Conservation (phyloP, 2,888 invertebrate genomes). For the Suillia variegata region DNA sequence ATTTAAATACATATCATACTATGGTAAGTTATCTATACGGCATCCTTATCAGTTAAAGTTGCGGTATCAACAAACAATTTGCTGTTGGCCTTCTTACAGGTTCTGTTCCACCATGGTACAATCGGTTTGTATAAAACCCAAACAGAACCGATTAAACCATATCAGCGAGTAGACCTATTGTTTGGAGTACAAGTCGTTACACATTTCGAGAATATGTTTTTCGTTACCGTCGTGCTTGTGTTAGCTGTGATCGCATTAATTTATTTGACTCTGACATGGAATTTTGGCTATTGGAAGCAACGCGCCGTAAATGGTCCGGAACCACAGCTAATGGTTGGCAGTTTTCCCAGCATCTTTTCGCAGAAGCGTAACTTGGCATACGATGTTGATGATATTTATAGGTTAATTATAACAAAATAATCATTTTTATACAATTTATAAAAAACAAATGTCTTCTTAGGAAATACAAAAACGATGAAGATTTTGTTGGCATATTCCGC, state of each 20-base stretch:
- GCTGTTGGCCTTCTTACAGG: no score
- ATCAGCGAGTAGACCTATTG: no score
- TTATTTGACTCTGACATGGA: slow-evolving; percentile 48
- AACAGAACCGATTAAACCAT: no score
- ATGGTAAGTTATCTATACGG: no score
- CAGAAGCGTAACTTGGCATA: slow-evolving; percentile 47
- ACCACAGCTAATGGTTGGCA: slow-evolving; percentile 55
- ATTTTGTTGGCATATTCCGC: slow-evolving; percentile 59
- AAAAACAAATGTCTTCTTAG: slow-evolving; percentile 26
- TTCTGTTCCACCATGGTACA: no score
- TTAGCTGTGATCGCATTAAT: slow-evolving; percentile 19
- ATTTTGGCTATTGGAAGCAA: slow-evolving; percentile 58
- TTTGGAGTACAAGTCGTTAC: no score
- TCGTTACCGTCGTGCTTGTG: neutral
- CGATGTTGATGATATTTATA: slow-evolving; percentile 57
- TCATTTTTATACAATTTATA: neutral
- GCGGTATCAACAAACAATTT: no score
- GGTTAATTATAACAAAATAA: slow-evolving; percentile 38
- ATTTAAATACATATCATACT: no score
- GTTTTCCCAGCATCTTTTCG: slow-evolving; percentile 43
- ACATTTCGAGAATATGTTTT: neutral
- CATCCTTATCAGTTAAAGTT: no score
- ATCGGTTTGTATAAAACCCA: no score
- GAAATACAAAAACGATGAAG: slow-evolving; percentile 40
- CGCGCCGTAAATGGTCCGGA: slow-evolving; percentile 54